Base-by-base conservation (phyloP, 1,140 invertebrate species). In the Steinernema feltiae region DNA sequence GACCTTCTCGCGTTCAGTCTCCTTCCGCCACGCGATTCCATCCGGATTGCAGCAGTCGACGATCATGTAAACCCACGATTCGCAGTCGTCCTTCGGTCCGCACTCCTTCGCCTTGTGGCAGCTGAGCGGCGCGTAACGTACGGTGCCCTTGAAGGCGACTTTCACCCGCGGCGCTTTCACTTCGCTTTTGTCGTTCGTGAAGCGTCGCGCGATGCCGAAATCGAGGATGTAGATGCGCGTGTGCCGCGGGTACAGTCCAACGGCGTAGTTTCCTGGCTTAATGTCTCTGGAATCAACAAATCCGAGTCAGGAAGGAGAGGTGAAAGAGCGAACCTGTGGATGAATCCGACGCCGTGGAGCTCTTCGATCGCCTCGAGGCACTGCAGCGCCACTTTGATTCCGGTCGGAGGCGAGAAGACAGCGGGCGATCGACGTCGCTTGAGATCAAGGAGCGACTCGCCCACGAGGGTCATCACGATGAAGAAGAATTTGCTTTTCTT, bases 301-400 rank as follows among this genome's bases (percentile, higher is more conserved):
- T 41, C 18, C 35, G n/a, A 41, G 35, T 41, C 18, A 7, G 35
- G 18, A 41, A 41, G 7, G 35, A 41, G 7, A 7, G 7, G 7
- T 41, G n/a, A n/a, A n/a, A n/a, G 35, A 18, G 7, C 35, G 7
- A 7, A 41, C 35, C 35, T 72, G 48, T 73, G 74, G 30, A 75
- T 78, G 71, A 75, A 75, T n/a, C 80, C 80, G 29, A 35, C 30
- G n/a, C 74, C 76, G 31, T 81, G 80, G 1, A 81, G 24, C 46
- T 81, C 80, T 46, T 82, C 80, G 27, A 82, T 53, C 17, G 80
- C 80, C 69, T 81, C 80, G 21, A 81, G 35, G 30, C 77, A 78
- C 32, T 81, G 80, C 29, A 41, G 69, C 1, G 41, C 70, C 0
- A 71, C 75, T 17, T 74, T 76, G 2, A 81, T 69, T 12, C 76